Percentiles rank a stretch among this genome's conserved stretches.
Evolutionary conservation across 1,140 invertebrate species (phyloP).

Genomic region (Trinorchestia longiramus): DNA sequence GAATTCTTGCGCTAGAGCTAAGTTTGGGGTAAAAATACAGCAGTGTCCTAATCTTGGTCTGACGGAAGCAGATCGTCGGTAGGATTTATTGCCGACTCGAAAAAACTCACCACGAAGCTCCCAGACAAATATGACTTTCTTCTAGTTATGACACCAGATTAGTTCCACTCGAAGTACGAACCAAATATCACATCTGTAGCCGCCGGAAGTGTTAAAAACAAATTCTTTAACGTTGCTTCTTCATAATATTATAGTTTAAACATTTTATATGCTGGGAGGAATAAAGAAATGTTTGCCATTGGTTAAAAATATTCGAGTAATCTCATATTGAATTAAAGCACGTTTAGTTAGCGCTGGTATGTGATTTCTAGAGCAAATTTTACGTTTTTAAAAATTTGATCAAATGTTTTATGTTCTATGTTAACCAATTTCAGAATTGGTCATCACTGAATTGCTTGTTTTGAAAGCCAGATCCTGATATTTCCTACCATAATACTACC

Average conservation of each 20-base stretch:
- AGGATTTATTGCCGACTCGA: slow-evolving; percentile 37
- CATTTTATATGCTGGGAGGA: background rate
- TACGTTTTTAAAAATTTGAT: background rate
- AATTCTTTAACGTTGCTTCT: background rate
- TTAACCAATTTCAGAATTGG: background rate
- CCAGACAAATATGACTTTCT: slow-evolving; percentile 51
- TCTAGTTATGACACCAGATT: slow-evolving; percentile 49
- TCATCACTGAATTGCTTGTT: background rate
- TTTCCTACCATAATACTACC: too few species aligned
- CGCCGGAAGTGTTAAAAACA: slow-evolving; percentile 40
- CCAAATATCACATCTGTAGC: slow-evolving; percentile 32
- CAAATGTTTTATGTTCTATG: background rate
- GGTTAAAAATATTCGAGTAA: background rate
- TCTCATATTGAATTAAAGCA: background rate
- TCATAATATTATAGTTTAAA: background rate
- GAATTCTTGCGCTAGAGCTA: slow-evolving; percentile 29
- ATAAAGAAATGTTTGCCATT: background rate
- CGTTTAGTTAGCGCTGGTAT: background rate
- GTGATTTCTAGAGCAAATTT: background rate
- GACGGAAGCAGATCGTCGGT: slow-evolving; percentile 54
- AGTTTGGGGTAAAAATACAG: slow-evolving; percentile 53
- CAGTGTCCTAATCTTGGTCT: slow-evolving; percentile 50
- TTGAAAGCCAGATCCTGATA: background rate
- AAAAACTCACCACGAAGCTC: slow-evolving; percentile 31
- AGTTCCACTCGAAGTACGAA: slow-evolving; percentile 45